phyloP scores from a whole-genome alignment of 2,888 invertebrate genomes.

The Lepidonotus clava region DNA sequence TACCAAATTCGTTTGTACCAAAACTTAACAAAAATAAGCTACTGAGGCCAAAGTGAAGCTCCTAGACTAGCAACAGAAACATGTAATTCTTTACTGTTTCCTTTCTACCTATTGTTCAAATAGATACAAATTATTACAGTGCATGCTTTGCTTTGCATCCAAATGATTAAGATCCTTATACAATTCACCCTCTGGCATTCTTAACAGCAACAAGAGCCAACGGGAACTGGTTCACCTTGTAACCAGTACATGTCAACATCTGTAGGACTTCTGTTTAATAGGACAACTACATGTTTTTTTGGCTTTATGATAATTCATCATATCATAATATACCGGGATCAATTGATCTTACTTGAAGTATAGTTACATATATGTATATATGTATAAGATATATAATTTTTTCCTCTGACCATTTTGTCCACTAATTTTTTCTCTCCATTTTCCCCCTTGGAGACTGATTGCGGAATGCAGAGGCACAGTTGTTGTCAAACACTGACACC shows the following conservation, averaged over 20 bases:
- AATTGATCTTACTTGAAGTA: slow-evolving; percentile 28
- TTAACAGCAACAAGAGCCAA: slow-evolving; percentile 53
- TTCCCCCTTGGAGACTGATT: slow-evolving; percentile 26
- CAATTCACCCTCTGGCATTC: slow-evolving; percentile 49
- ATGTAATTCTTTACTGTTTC: slow-evolving; percentile 8
- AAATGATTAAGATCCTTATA: slow-evolving; percentile 22
- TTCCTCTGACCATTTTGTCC: slow-evolving; percentile 8
- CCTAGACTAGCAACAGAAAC: slow-evolving; percentile 50
- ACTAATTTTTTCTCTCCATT: background rate
- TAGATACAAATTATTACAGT: slow-evolving; percentile 47
- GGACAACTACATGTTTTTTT: slow-evolving; percentile 22
- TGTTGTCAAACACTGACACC: slow-evolving; percentile 12
- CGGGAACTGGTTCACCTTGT: slow-evolving; percentile 19
- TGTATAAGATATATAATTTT: slow-evolving; percentile 11
- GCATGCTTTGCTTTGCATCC: slow-evolving; percentile 42
- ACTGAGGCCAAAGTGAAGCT: slow-evolving; percentile 50
- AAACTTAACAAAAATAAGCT: slow-evolving; percentile 23
- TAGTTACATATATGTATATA: slow-evolving; percentile 14
- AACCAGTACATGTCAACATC: slow-evolving; percentile 24
- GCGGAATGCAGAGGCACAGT: slow-evolving; percentile 40
- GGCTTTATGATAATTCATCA: slow-evolving; percentile 47
- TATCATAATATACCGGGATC: slow-evolving; percentile 49
- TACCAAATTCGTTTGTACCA: slow-evolving; percentile 39
- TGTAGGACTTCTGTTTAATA: slow-evolving; percentile 6
- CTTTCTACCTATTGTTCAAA: slow-evolving; percentile 34